Base-by-base conservation (phyloP, 2,113 vertebrate genomes). In the Heterotilapia buettikoferi region DNA sequence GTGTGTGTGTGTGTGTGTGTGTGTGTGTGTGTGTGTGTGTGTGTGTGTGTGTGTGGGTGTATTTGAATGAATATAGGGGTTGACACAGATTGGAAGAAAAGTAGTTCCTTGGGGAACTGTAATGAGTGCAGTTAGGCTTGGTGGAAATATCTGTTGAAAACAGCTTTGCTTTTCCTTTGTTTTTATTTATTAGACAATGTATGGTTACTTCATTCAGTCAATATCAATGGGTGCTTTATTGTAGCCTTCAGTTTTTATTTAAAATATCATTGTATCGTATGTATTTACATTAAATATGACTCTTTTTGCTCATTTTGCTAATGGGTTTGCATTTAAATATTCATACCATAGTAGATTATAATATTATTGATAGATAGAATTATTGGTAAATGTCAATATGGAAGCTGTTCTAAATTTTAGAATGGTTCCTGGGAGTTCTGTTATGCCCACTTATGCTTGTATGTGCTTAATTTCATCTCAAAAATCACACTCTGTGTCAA, bases 51-150 rank as follows among this genome's bases (percentile, higher is more conserved):
- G 83, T 63, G 88, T 66, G 86, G 19, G 80, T 71, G 54, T 78
- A 24, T 52, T 29, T 40, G 61, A 78, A 81, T 68, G 85, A 91
- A 93, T 85, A 92, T 95, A 92, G 93, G 82, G 94, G 94, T 95
- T 92, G 93, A 96, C 93, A 93, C 93, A 96, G 95, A 94, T 85
- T 57, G 83, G 90, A 93, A 94, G 90, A 95, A 94, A 95, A 94
- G 92, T 93, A 96, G 87, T 80, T 97, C 96, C 96, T 96, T 54
- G 56, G 95, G 97, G 96, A 95, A 50, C 92, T 88, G 93, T 96
- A 91, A 91, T 94, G 93, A 90, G 50, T 61, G 95, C 94, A 92
- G 91, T 89, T 95, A 90, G 91, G 83, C 88, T 91, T 88, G 40
- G 56, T 71, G 73, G 31, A 61, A 94, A 92, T 85, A 85, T 90